Conservation (phyloP, 2,888 invertebrate species). For the Phragmatobia fuliginosa region DNA sequence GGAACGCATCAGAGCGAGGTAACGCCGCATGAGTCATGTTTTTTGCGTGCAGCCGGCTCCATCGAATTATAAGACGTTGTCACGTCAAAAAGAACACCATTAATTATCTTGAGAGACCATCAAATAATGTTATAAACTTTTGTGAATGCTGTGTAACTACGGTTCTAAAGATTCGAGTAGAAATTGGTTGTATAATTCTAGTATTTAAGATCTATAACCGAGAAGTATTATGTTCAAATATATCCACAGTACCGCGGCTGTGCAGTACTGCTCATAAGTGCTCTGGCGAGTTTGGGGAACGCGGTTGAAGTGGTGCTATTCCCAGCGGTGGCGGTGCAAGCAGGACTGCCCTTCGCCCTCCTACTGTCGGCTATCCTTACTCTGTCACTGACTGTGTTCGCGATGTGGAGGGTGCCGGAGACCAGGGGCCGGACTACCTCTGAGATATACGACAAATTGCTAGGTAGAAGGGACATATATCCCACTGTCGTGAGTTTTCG, state of each 20-base stretch:
- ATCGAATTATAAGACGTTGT: no score
- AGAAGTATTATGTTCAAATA: not conserved
- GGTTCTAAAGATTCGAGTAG: not conserved
- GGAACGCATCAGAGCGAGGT: no score
- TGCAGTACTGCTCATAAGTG: slow-evolving; percentile 62
- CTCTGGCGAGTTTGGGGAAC: slow-evolving; percentile 61
- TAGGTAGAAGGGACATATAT: not conserved
- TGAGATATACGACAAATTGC: slow-evolving; percentile 58
- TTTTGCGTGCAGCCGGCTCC: no score
- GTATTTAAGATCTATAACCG: not conserved
- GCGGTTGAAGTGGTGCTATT: slow-evolving; percentile 64
- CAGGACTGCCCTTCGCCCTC: slow-evolving; percentile 43
- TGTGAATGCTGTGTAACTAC: not conserved
- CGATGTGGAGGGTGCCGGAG: slow-evolving; percentile 65
- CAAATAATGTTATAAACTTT: no score
- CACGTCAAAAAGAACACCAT: no score
- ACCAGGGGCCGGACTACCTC: slow-evolving; percentile 56
- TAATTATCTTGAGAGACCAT: no score
- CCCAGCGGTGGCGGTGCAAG: slow-evolving; percentile 52
- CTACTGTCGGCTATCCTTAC: slow-evolving; percentile 59
- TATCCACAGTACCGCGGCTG: slow-evolving; percentile 68
- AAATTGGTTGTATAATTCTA: not conserved
- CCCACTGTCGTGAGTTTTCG: not conserved
- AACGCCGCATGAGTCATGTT: no score
- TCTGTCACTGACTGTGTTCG: slow-evolving; percentile 50